Evolutionary conservation across 37 sponge, comb jelly and placozoan species (phyloP).

Genomic region (Oopsacas minuta): DNA sequence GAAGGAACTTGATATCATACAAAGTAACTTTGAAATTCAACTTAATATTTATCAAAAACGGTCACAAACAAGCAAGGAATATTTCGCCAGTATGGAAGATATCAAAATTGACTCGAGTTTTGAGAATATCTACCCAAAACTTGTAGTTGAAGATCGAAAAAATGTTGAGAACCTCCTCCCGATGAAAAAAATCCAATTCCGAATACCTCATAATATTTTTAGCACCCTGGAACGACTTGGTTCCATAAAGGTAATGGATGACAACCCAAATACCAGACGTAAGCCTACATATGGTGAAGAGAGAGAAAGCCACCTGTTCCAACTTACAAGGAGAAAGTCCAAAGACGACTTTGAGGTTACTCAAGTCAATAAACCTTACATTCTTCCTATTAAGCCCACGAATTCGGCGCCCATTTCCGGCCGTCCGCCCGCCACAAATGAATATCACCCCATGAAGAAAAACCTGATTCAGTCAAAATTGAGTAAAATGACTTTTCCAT

Average conservation of each 20-base stretch:
- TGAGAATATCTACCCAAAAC: not conserved
- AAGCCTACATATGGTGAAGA: not conserved
- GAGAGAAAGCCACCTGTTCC: not conserved
- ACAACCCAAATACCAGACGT: not conserved
- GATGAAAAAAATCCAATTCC: slow-evolving; percentile 1
- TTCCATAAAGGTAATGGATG: not conserved
- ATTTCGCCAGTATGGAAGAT: not conserved
- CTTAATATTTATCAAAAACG: not conserved
- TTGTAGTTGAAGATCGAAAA: not conserved
- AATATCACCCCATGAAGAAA: not conserved
- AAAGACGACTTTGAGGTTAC: not conserved
- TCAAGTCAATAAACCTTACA: not conserved
- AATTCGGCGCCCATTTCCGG: not conserved
- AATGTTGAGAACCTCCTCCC: not conserved
- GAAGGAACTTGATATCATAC: slow-evolving; percentile 5
- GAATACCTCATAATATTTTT: not conserved
- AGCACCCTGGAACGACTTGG: not conserved
- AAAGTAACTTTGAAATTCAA: not conserved
- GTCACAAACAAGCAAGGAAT: not conserved
- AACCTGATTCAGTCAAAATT: not conserved
- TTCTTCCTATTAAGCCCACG: not conserved
- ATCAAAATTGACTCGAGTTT: not conserved
- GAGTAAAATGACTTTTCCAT: not conserved
- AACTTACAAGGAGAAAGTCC: not conserved
- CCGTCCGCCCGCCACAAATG: not conserved